Evolutionary conservation across 1,140 invertebrate genomes (phyloP), one percentile per base, ranked within the genome.

Genomic region (Tetranychus cinnabarinus): DNA sequence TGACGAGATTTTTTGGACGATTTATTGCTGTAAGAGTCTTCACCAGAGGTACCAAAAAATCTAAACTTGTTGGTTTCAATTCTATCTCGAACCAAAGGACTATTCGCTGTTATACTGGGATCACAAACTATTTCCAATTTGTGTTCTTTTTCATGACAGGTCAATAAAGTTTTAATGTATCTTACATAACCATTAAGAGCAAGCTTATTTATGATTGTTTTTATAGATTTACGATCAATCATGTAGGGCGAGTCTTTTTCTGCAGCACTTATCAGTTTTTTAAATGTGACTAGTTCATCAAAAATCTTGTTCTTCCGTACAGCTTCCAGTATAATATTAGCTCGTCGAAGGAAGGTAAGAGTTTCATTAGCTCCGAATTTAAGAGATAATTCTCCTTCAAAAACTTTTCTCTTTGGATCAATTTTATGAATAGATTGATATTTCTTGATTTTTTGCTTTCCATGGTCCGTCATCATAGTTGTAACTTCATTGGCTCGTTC

Each of bases 51-150:
- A 39, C 59, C 61, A 63, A 77, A 77, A 65, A 78, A 77, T 67
- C 78, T 80, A 52, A 80, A 70, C 69, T 80, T 81, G 0, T 77
- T 74, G 64, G 80, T 77, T 63, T 82, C 78, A 54, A 82, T 73
- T 5, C 75, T 74, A 8, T 77, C 77, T 60, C 76, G 72, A 56
- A 83, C 75, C 1, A 77, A 66, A 4, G 75, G 68, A 70, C 80
- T 73, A 59, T 78, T 70, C 57, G 72, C 60, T 60, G 72, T 68
- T 2, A 82, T 70, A 50, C 66, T 71, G 10, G 77, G 77, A 66
- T 79, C 73, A 64, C 80, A 80, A 47, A 83, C 73, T 63, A 81
- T 79, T 15, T 70, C 73, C 8, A 78, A 64, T 13, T 68, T 67
- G 66, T 77, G 78, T 4, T 73, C 69, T 60, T 73, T 72, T 0